Percentiles rank a stretch among this genome's conserved stretches.
Conservation (phyloP, 2,113 vertebrate species). For the Setophaga petechia region DNA sequence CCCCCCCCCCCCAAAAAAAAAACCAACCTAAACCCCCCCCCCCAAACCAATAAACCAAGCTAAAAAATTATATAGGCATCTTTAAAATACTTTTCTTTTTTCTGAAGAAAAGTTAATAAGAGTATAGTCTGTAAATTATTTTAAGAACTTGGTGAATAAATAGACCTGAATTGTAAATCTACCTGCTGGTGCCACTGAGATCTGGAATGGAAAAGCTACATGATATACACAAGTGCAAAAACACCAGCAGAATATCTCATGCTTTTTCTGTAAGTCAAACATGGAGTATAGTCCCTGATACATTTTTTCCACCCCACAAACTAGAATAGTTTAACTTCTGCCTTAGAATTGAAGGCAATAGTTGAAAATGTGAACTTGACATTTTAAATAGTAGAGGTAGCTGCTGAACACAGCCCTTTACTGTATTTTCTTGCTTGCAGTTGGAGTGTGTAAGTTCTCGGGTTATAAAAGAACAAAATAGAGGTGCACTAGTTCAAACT, state of each 20-base stretch:
- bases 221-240: neutral
- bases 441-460: neutral
- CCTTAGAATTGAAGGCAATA: neutral
- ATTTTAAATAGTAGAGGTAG: constrained; percentile 6
- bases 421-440: neutral
- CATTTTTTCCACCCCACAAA: neutral
- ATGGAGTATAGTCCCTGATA: neutral
- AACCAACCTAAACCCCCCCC: neutral
- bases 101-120: neutral
- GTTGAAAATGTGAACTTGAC: neutral
- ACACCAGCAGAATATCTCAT: neutral
- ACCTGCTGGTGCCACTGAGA: neutral
- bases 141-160: neutral
- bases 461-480: constrained; percentile 16
- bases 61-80: neutral
- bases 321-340: neutral
- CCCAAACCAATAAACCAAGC: neutral
- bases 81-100: neutral
- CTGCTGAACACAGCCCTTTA: neutral
- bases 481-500: neutral
- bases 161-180: neutral
- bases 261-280: neutral
- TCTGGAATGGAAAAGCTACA: neutral
- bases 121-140: neutral
- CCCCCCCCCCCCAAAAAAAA: neutral